Percentiles rank a stretch among this genome's conserved stretches.
phyloP scores from a whole-genome alignment of 2,113 vertebrate species.

The cattle (Bos taurus) region ARS-UCD2.0 NC_037339.1:84313501-84314000 shows the following conservation, averaged over 20 bases:
- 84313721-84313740: not conserved
- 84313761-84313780: not conserved
- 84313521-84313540: not conserved
- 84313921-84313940: not conserved
- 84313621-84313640: not conserved
- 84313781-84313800: not conserved
- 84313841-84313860: not conserved
- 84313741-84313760: not conserved
- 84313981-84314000: not conserved
- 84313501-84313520: not conserved
- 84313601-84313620: slow-evolving; percentile 5
- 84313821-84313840: not conserved
- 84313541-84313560: not conserved
- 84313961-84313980: not conserved
- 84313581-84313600: not conserved
- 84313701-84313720: not conserved
- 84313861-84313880: not conserved
- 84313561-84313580: not conserved
- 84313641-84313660: not conserved
- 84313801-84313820: not conserved
- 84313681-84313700: slow-evolving; percentile 21
- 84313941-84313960: not conserved
- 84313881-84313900: not conserved
- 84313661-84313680: not conserved
- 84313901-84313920: not conserved